Base-by-base conservation (phyloP, 2,888 invertebrate genomes). In the Pardosa pseudoannulata region DNA sequence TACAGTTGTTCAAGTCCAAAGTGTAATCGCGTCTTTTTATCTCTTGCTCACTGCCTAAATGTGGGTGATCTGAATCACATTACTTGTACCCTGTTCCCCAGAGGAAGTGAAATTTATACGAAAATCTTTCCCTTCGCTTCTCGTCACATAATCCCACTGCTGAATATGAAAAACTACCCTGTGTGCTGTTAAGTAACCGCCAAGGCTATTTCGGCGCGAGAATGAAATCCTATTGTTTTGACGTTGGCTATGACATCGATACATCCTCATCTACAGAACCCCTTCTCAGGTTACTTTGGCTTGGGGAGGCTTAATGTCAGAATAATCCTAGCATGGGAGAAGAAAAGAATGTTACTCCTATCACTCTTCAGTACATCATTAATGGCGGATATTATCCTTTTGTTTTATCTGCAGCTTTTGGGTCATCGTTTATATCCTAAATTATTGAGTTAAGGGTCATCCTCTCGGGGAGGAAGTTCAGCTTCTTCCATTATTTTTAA, bases 311-410 rank as follows among this genome's bases (percentile, higher is more conserved):
- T 70, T 81, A 81, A 81, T 81, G 81, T 81, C 81, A 81, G 75
- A 75, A 81, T 81, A 81, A 81, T 75, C 75, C 81, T 70, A 39
- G 67, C 32, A 67, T 9, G 46, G 28, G 39, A 67, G 36, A 50
- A n/a, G n/a, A 71, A 32, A 67, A 80, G 46, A 67, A 50, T 29
- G 36, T 16, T 9, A 11, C 11, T 64, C 68, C 68, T 74, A 81
- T 75, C 74, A 73, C 46, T 70, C 72, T 41, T 50, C 67, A 31
- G 29, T 72, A 71, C 64, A 85, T 83, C 83, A 83, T 73, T 78
- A 85, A 85, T 85, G 83, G 73, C n/a, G 72, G 83, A 85, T 85
- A 85, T 85, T 85, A 85, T 78, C 78, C 71, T 73, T 85, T 85
- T 73, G 56, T 83, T 83, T 78, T 72, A 72, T 56, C 65, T 71